phyloP scores from a whole-genome alignment of 2,113 vertebrate genomes.

The Brienomyrus brachyistius region DNA sequence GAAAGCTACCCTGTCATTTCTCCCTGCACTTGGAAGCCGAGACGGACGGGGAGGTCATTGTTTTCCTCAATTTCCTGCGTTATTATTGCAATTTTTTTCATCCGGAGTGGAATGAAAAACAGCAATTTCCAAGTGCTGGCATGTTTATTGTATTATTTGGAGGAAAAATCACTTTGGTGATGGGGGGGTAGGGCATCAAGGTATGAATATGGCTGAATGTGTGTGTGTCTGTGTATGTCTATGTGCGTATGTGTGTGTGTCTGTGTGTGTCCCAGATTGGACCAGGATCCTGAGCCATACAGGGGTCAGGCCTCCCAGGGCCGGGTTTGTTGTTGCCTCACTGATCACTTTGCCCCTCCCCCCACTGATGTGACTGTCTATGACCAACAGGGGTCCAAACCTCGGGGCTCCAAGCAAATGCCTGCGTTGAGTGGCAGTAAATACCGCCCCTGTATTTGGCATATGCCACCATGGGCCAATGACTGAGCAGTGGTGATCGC shows the following conservation, averaged over 20 bases:
- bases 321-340: not conserved
- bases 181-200: not conserved
- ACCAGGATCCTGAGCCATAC: not conserved
- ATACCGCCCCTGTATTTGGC: not conserved
- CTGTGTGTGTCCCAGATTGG: not conserved
- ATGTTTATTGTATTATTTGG: conserved; percentile 6
- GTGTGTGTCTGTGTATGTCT: not conserved
- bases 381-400: not conserved
- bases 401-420: not conserved
- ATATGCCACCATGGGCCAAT: not conserved
- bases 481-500: not conserved
- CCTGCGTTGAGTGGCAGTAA: not conserved
- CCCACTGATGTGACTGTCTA: not conserved
- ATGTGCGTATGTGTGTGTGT: not conserved
- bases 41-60: not conserved
- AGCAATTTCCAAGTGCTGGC: conserved; percentile 3
- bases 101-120: conserved; percentile 12
- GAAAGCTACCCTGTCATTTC: not conserved
- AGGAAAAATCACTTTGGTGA: conserved; percentile 12
- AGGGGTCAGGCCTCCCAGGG: not conserved
- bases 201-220: not conserved
- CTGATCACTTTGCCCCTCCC: not conserved
- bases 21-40: not conserved
- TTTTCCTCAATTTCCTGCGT: not conserved
- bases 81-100: not conserved